Evolutionary conservation across 2,113 vertebrate genomes (phyloP).

Genomic region (Nanorana parkeri): DNA sequence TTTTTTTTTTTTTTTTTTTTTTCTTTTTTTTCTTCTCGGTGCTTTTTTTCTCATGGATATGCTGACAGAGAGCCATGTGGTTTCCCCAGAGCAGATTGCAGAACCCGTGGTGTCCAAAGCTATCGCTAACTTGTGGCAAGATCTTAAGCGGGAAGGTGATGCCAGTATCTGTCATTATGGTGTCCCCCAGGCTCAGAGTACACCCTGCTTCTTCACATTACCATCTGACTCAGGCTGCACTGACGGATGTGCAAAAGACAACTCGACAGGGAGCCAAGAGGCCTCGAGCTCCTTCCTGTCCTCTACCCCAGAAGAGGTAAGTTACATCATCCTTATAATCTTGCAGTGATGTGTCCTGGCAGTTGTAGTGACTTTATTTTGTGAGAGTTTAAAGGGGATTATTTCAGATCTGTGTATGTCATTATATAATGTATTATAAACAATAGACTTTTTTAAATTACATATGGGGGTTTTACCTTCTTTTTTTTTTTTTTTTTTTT

Average conservation of each 20-base stretch:
- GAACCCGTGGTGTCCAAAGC: slow-evolving; percentile 78
- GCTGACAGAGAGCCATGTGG: slow-evolving; percentile 68
- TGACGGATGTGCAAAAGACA: slow-evolving; percentile 66
- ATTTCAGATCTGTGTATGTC: no score
- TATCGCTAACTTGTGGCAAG: slow-evolving; percentile 82
- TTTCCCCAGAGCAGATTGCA: slow-evolving; percentile 68
- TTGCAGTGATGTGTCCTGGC: no score
- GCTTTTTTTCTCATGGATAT: no score
- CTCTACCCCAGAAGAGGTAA: slow-evolving; percentile 78
- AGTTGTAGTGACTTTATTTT: no score
- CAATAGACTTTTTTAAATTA: no score
- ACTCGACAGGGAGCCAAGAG: slow-evolving; percentile 72
- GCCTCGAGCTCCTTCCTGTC: slow-evolving; percentile 69
- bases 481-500: no score
- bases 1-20: no score
- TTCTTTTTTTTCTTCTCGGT: no score
- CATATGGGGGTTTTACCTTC: no score
- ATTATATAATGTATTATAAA: no score
- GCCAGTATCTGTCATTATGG: slow-evolving; percentile 67
- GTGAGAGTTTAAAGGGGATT: no score
- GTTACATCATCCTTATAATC: not conserved
- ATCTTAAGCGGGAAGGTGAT: slow-evolving; percentile 73
- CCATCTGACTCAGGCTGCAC: slow-evolving; percentile 48
- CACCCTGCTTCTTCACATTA: slow-evolving; percentile 51
- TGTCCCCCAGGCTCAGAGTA: slow-evolving; percentile 62